A percentile compares a stretch with the other conserved stretches of the same genome.
phyloP scores from a whole-genome alignment of 2,888 invertebrate species.

The Uloborus plumipes region DNA sequence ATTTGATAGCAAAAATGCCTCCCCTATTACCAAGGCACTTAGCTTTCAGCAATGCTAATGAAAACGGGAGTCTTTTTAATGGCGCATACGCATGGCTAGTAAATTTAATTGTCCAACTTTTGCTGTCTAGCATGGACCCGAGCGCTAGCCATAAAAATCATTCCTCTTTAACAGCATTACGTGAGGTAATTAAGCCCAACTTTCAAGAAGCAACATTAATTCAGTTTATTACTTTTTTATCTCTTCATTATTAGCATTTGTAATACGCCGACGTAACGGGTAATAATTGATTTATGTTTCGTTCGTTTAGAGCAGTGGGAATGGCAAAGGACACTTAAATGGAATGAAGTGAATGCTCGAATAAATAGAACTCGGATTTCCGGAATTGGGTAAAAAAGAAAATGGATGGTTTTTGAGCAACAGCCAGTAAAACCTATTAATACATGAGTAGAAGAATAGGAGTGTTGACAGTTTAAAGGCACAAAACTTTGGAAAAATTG shows the following conservation, averaged over 20 bases:
- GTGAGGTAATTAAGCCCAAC: conserved; percentile 43
- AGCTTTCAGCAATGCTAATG: conserved; percentile 34
- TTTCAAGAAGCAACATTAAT: conserved; percentile 27
- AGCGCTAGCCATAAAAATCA: conserved; percentile 20
- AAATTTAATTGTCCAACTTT: conserved; percentile 54
- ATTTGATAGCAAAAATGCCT: conserved; percentile 19
- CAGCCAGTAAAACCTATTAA: no score
- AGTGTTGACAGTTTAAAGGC: no score
- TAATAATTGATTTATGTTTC: conserved; percentile 5
- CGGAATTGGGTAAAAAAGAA: no score
- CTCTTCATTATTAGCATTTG: not conserved
- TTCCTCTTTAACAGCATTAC: conserved; percentile 40
- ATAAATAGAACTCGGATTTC: not conserved
- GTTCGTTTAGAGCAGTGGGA: not conserved
- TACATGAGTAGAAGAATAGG: no score
- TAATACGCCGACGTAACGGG: not conserved
- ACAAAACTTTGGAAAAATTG: no score
- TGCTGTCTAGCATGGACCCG: not conserved
- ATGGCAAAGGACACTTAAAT: not conserved
- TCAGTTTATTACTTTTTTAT: conserved; percentile 33
- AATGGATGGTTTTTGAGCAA: no score
- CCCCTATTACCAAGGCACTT: conserved; percentile 31
- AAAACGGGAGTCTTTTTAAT: conserved; percentile 49
- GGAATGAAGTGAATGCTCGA: not conserved
- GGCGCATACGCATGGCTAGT: conserved; percentile 22